Base-by-base conservation (phyloP, 2,797 vertebrate species). In the Limnodromus scolopaceus region DNA sequence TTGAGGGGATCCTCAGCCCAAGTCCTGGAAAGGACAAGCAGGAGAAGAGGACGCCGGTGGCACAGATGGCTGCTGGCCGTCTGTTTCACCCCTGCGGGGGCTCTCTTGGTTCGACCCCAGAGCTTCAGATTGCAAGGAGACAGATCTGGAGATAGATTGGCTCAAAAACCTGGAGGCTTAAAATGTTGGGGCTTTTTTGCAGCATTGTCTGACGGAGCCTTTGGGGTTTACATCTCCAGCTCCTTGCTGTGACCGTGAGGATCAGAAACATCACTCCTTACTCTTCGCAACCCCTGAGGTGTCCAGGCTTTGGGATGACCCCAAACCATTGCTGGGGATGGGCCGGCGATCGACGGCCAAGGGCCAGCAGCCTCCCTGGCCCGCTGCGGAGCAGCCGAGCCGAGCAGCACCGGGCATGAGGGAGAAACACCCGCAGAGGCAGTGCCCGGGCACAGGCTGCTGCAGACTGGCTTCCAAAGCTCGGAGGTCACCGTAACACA, bases 401-500 rank as follows among this genome's bases (percentile, higher is more conserved):
- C 2, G 3, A 24, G 48, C 65, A 25, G 74, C 57, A 19, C 34
- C 3, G 5, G 2, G 1, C 5, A 3, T 7, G 1, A 45, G 39
- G 34, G 24, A 48, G 39, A 14, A 46, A 16, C 28, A 9, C 45
- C 24, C 4, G 3, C 22, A 11, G 36, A 4, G 10, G 11, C 46
- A 9, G 13, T 5, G 9, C 34, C 36, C 13, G 6, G 3, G 46
- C 8, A 20, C 63, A 27, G 46, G 11, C 51, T 17, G 63, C 32
- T 32, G 63, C 12, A 8, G n/a, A 19, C 6, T 49, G n/a, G 51
- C 36, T 30, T 34, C 18, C 27, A 2, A 9, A 64, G 64, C n/a
- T 27, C 2, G 0, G n/a, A 13, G 45, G 39, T 36, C 22, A 24
- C 36, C 0, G 0, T 6, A 16, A 60, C 22, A 32, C 68, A 38